Evolutionary conservation across 2,888 invertebrate genomes (phyloP), one percentile per base, ranked within the genome.

Genomic region (Trissoscelio sp.): DNA sequence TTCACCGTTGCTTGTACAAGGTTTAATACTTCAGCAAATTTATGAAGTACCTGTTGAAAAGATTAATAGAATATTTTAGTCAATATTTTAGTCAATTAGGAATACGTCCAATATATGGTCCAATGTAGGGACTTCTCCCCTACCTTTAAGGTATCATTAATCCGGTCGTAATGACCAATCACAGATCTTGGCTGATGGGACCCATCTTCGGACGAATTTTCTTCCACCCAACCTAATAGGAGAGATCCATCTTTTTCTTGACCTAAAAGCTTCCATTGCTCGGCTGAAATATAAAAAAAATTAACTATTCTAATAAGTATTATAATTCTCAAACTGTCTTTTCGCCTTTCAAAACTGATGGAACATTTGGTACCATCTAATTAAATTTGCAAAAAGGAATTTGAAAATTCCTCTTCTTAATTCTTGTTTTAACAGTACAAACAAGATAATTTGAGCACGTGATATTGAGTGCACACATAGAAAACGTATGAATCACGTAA

Each of bases 1-100:
- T 96, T 96, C 3, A 96, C 93, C 3, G 96, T 95, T 11, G 96
- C 96, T 92, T 97, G 97, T 83, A 96, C 94, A 62, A 96, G 93
- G 88, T 96, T 96, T 1, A 94, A 88, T 81, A 93, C 92, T 64
- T 93, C 92, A 3, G 93, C 89, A 88, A 96, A 95, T 20, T 93
- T 93, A 87, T 95, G 93, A 7, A 97, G 90, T 31, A 93, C 92
- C 85, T 92, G 83, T n/a, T n/a, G n/a, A n/a, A n/a, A n/a, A n/a
- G n/a, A n/a, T n/a, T 2, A 85, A 84, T 18, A 6, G 16, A 46
- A 46, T 46, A 2, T 46, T 46, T 46, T 5, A 39, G 11, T 64
- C 4, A n/a, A 20, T 31, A 39, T 46, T 64, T n/a, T n/a, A n/a
- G n/a, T n/a, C n/a, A n/a, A n/a, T n/a, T n/a, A n/a, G n/a, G n/a